Conservation (phyloP, 2,113 vertebrate genomes). For the Calidris pygmaea region DNA sequence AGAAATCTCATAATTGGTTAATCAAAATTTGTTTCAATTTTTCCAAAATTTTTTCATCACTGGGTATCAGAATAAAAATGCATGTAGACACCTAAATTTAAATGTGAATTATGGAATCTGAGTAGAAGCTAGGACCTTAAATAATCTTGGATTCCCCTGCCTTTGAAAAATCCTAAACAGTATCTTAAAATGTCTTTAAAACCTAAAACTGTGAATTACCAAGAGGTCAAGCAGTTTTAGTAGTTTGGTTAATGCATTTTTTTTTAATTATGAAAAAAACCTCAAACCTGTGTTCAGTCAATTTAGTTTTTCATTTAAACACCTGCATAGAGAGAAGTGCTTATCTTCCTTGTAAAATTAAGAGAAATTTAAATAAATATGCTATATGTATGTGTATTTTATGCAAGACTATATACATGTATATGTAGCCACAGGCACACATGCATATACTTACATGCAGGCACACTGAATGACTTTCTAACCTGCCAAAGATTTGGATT, state of each 20-base stretch:
- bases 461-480: neutral
- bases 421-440: accelerated
- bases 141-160: neutral
- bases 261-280: neutral
- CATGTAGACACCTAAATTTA: neutral
- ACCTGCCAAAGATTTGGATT: neutral
- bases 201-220: neutral
- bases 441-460: neutral
- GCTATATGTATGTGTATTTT: accelerated
- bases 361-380: neutral
- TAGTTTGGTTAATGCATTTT: neutral
- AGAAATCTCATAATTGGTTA: neutral
- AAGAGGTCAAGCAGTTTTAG: neutral
- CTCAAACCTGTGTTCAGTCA: neutral
- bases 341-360: neutral
- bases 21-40: neutral
- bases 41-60: neutral
- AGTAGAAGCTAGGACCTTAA: neutral
- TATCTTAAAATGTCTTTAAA: neutral
- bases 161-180: neutral
- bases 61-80: neutral
- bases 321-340: neutral
- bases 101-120: neutral
- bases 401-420: neutral
- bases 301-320: neutral